A percentile compares a stretch with the other conserved stretches of the same genome.
Conservation (phyloP, 2,113 vertebrate genomes). For the Syrrhaptes paradoxus region DNA sequence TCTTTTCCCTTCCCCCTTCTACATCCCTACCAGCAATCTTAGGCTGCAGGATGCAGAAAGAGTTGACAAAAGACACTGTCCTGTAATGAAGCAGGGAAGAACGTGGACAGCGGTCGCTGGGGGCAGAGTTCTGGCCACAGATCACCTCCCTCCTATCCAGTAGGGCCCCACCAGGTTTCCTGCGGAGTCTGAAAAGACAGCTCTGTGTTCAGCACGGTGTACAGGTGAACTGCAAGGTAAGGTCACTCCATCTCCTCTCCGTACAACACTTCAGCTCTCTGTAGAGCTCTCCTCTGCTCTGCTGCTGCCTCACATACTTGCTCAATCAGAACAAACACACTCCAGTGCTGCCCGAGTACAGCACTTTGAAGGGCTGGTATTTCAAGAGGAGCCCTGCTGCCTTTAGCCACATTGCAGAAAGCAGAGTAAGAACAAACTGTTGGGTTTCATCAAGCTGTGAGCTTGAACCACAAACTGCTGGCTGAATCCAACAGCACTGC, state of each 20-base stretch:
- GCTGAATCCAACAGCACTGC: background rate
- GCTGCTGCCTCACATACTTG: conserved; percentile 51
- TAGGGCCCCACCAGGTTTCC: background rate
- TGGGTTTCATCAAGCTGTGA: background rate
- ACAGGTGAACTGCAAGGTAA: background rate
- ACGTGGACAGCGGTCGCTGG: background rate
- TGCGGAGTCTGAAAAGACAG: background rate
- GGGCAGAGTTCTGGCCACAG: background rate
- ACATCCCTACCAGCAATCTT: background rate
- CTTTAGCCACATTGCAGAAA: background rate
- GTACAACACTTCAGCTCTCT: background rate
- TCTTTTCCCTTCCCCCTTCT: background rate
- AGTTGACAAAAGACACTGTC: background rate
- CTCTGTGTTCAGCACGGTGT: background rate
- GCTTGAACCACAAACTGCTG: background rate
- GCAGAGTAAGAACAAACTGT: background rate
- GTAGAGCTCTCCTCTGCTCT: background rate
- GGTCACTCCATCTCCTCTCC: background rate
- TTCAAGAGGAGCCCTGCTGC: conserved; percentile 21
- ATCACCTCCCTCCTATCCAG: background rate
- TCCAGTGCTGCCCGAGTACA: conserved; percentile 16
- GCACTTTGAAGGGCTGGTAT: conserved; percentile 25
- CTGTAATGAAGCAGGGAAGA: background rate
- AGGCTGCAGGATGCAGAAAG: background rate
- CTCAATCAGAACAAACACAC: conserved; percentile 54